Base-by-base conservation (phyloP, 2,888 invertebrate genomes). In the Tenthredo livida region DNA sequence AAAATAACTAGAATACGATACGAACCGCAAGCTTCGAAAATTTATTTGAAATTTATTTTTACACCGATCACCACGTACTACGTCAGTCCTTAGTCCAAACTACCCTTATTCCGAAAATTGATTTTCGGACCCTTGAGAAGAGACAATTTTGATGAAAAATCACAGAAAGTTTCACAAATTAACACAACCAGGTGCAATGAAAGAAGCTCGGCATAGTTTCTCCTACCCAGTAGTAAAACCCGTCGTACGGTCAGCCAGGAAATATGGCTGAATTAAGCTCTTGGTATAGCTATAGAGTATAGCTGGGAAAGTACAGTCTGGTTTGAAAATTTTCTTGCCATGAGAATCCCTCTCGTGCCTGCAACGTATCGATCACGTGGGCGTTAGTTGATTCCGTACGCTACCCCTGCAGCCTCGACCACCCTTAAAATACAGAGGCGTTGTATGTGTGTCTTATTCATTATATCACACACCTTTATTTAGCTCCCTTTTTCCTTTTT, bases 281-380 rank as follows among this genome's bases (percentile, higher is more conserved):
- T 43, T 73, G 21, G 12, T 61, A 61, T 25, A 0, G 2, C 21
- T 25, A 25, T 3, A 61, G 1, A 61, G 10, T 29, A 17, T 29
- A 25, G 29, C 73, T 73, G 40, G 43, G 15, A 15, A 29, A 25
- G 54, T 33, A 33, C 54, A 77, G 29, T 50, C 50, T 12, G 80
- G 21, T n/a, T 78, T 29, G 70, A 82, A 70, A 85, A 72, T 40
- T 40, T 70, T 82, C 58, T 67, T 9, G 9, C 54, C 10, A 43
- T 10, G 54, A 54, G 37, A 80, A 58, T 70, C 40, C 47, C 67
- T 54, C 67, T 80, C 43, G 84, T 33, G 80, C 72, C 84, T 82
- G 85, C 80, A 70, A 70, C 73, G 84, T 87, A 88, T 88, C 86
- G 88, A 88, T 88, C 86, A 88, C 86, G 84, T 84, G 87, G 86